phyloP scores from a whole-genome alignment of 2,888 invertebrate genomes.

The Orthosia incerta region DNA sequence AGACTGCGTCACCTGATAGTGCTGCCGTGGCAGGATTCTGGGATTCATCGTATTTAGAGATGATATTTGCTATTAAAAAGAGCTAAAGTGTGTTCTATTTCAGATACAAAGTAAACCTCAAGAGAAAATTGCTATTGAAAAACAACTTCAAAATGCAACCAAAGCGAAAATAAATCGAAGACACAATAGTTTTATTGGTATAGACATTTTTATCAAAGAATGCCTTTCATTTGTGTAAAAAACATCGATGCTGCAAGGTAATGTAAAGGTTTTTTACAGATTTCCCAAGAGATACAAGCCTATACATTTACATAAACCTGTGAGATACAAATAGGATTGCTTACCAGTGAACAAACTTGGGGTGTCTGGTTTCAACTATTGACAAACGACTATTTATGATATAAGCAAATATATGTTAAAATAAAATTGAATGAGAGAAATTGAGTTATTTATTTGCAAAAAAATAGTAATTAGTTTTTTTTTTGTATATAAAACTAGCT shows the following conservation, averaged over 20 bases:
- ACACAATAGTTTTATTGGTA: conserved; percentile 40
- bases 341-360: conserved; percentile 21
- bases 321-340: conserved; percentile 47
- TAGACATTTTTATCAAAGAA: conserved; percentile 41
- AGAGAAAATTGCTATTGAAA: not conserved
- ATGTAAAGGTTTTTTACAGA: conserved; percentile 64
- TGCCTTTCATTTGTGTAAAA: conserved; percentile 55
- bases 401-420: conserved; percentile 1
- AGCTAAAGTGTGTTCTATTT: not conserved
- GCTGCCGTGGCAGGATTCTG: no score
- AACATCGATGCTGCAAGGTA: conserved; percentile 59
- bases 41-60: no score
- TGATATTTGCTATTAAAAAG: not conserved
- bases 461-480: no score
- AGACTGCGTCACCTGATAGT: no score
- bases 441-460: not conserved
- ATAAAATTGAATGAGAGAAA: conserved; percentile 14
- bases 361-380: conserved; percentile 22
- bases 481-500: no score
- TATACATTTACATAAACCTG: conserved; percentile 61
- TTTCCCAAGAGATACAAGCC: conserved; percentile 64
- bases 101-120: not conserved
- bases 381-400: conserved; percentile 5
- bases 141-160: conserved; percentile 3
- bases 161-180: conserved; percentile 20